Conservation (phyloP, 2,888 invertebrate species). For the Agriopis marginaria region DNA sequence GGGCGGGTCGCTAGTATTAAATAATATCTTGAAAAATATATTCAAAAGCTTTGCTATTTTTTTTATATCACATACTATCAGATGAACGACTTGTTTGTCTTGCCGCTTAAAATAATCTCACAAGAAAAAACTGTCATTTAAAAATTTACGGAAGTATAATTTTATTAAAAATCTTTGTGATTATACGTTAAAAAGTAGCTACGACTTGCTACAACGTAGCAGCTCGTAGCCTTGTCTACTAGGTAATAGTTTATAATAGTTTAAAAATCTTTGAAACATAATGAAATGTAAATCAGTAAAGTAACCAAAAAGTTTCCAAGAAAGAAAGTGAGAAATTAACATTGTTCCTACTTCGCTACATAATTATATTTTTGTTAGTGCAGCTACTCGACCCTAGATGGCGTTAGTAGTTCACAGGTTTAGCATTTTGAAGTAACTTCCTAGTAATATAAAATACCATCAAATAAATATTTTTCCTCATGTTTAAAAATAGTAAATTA, state of each 20-base stretch:
- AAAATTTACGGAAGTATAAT: no score
- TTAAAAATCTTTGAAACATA: not conserved
- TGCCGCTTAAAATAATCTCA: no score
- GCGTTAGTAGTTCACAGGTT: conserved; percentile 50
- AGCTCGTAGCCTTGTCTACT: not conserved
- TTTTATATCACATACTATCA: no score
- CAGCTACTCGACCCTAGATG: conserved; percentile 67
- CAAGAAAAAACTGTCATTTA: no score
- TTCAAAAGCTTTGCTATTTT: no score
- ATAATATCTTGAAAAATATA: no score
- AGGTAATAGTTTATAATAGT: not conserved
- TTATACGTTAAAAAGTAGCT: not conserved
- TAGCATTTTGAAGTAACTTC: not conserved
- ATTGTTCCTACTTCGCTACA: not conserved
- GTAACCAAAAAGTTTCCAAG: conserved; percentile 2
- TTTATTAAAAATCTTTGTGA: no score
- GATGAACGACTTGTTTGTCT: no score
- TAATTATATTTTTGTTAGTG: conserved; percentile 14
- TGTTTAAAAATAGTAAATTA: no score
- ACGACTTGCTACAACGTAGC: conserved; percentile 5
- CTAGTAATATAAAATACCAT: not conserved
- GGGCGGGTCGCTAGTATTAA: no score
- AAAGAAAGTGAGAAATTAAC: conserved; percentile 7
- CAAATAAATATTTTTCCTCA: no score
- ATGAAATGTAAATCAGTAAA: conserved; percentile 9